These are phyloP conservation scores for Dilophus febrilis DNA, from an alignment of 2,888 invertebrate species.

Conservation along the genomic window DNA sequence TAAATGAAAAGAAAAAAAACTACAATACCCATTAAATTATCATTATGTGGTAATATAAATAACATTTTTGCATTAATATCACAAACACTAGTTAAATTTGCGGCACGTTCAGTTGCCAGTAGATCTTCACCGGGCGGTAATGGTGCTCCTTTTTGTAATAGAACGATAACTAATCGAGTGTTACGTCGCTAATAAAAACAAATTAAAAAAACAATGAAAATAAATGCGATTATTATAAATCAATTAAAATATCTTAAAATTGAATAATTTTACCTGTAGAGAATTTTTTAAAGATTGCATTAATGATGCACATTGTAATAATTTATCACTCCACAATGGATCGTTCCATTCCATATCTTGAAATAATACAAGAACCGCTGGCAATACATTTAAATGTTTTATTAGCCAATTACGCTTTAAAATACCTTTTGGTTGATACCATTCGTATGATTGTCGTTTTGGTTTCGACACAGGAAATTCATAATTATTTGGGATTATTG, in stretches of 20 bases:
- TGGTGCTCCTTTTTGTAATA: slow-evolving; percentile 72
- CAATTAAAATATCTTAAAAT: background rate
- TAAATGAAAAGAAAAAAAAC: background rate
- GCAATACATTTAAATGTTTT: slow-evolving; percentile 78
- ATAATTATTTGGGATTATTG: slow-evolving; percentile 61
- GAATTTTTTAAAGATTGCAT: slow-evolving; percentile 58
- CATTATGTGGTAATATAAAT: slow-evolving; percentile 80
- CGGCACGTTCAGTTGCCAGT: slow-evolving; percentile 76
- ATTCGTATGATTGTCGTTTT: slow-evolving; percentile 80
- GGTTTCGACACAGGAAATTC: slow-evolving; percentile 78
- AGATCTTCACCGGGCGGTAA: slow-evolving; percentile 66
- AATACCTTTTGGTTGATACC: slow-evolving; percentile 89
- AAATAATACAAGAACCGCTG: slow-evolving; percentile 86
- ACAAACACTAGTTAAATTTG: slow-evolving; percentile 78
- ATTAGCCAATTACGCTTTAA: slow-evolving; percentile 89
- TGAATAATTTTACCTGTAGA: slow-evolving; percentile 16
- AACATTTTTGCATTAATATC: slow-evolving; percentile 82
- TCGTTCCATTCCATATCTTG: slow-evolving; percentile 98
- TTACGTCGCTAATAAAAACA: slow-evolving; percentile 20
- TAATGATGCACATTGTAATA: slow-evolving; percentile 79
- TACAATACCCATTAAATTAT: slow-evolving; percentile 50
- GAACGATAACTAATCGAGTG: slow-evolving; percentile 69
- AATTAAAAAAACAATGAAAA: no score
- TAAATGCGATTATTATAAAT: no score
- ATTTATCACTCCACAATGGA: slow-evolving; percentile 82